A percentile compares a stretch with the other conserved stretches of the same genome.
Evolutionary conservation across 2,113 vertebrate species (phyloP).

Genomic region (Myanophis thanlyinensis): DNA sequence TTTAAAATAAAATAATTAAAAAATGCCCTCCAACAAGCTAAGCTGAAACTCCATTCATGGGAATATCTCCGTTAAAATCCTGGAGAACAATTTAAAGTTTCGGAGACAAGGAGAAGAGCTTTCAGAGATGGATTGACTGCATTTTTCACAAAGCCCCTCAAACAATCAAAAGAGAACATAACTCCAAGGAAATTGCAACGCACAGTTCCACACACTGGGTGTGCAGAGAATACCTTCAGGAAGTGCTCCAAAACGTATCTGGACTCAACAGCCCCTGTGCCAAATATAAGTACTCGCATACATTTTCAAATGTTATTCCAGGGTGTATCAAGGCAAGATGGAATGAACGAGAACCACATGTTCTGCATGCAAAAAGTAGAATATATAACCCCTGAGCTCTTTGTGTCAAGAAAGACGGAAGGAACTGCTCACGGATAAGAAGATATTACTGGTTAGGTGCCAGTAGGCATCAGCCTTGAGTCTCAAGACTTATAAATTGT

Average conservation of each 20-base stretch:
- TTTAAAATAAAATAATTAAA: background rate
- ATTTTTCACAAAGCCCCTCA: background rate
- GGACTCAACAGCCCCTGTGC: background rate
- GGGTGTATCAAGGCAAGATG: background rate
- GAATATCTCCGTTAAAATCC: background rate
- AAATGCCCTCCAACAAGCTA: background rate
- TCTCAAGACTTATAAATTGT: background rate
- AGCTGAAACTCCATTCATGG: background rate
- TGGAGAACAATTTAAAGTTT: background rate
- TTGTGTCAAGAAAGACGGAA: background rate
- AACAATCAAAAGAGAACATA: background rate
- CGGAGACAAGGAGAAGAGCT: background rate
- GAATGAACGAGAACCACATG: background rate
- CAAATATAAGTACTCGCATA: background rate
- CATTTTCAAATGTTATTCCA: background rate
- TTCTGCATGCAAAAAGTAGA: background rate
- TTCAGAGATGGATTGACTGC: background rate
- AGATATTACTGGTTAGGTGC: background rate
- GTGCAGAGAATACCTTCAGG: background rate
- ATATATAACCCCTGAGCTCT: background rate
- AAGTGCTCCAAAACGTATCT: background rate
- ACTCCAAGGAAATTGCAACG: background rate
- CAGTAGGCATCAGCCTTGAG: background rate
- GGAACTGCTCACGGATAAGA: background rate
- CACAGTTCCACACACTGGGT: background rate